Evolutionary conservation across 2,113 vertebrate species (phyloP), one percentile per base, ranked within the genome.

Genomic region (Isichthys henryi): DNA sequence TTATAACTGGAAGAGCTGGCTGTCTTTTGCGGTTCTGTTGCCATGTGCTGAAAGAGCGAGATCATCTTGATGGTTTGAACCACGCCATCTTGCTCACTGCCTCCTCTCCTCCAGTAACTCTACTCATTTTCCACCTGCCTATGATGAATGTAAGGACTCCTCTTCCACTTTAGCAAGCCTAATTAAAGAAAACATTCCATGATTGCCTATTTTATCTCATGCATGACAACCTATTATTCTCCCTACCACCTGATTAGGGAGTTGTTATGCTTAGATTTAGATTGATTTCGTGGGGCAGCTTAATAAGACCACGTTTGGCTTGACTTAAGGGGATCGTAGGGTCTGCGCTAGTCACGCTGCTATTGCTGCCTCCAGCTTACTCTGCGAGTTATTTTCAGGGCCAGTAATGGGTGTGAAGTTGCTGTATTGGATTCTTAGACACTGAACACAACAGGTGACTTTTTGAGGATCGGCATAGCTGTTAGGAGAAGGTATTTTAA

Each of bases 111-210:
- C 96, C 95, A 94, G 96, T 97, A 97, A 98, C 97, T 97, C 96
- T 96, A 97, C 97, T 98, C 96, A 98, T 98, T 99, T 97, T 97
- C 97, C 97, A 98, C 98, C 97, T 98, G 96, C 96, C 95, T 96
- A 97, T 99, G 98, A 99, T 99, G 97, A 98, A 99, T 99, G 98
- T 97, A 96, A 97, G 96, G 96, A 96, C 94, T 97, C 96, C 97
- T 96, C 97, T 96, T 97, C 97, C 96, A 97, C 97, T 98, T 97
- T 97, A 97, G 96, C 95, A 90, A 94, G 96, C 97, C 97, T 99
- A 99, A 99, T 99, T 99, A 99, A 99, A 99, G 98, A 99, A 99
- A 99, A 99, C 98, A 99, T 98, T 98, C 96, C 97, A 97, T 99
- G 98, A 99, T 99, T 99, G 98, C 98, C 97, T 98, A 98, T 98